Evolutionary conservation across 2,113 vertebrate genomes (phyloP), one percentile per base, ranked within the genome.

Genomic region (Melanerpes formicivorus): DNA sequence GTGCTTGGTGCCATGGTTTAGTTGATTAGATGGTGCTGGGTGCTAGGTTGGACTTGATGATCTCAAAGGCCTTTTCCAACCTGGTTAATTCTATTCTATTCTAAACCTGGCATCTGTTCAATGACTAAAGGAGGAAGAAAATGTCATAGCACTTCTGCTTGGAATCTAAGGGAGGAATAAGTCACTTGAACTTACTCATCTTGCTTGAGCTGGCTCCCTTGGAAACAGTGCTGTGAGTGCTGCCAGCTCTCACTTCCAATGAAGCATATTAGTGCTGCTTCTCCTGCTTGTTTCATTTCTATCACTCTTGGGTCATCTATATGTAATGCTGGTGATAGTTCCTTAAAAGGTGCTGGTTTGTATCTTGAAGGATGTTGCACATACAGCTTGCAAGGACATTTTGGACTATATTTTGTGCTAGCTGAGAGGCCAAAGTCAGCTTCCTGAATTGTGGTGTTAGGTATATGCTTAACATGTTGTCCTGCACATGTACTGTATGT

Each of bases 171-270:
- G 52, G 46, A 32, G n/a, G 71, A 54, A 52, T 5, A 71, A 93
- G 73, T 87, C 26, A 14, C 25, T 91, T 83, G 60, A 91, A 80
- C 32, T 85, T 77, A 30, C 10, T 92, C 29, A 63, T 88, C 59
- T 59, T 88, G 79, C 64, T 87, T 95, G 75, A 74, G 48, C 88
- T 82, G 58, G 29, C 72, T 89, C 18, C 69, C 81, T 90, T 92
- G 64, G 84, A 89, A 85, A 69, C 56, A 2, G 37, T 34, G 55
- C 56, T 56, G 0, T 13, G 59, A 87, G 75, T 83, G 65, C 16
- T 85, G 82, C 37, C 37, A 93, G 52, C 88, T 88, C 87, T 80
- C 91, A 80, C 64, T 90, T 87, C 85, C 25, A 22, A 6, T 66
- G 78, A 77, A 59, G 16, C 23, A 8, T 21, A 8, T 63, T 93